These are phyloP conservation scores for Electrophaes corylata DNA, from an alignment of 2,888 invertebrate species.

Conservation along the genomic window DNA sequence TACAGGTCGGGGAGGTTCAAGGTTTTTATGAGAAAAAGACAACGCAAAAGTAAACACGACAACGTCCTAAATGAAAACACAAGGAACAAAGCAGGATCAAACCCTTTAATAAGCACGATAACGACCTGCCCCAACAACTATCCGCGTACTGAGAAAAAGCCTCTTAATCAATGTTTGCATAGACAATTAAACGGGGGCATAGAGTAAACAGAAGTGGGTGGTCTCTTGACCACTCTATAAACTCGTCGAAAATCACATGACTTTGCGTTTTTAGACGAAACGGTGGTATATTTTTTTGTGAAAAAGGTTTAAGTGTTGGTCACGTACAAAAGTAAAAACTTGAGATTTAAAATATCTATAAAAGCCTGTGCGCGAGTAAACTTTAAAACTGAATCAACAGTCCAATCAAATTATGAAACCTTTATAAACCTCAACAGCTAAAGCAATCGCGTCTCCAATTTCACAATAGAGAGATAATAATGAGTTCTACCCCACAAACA, in stretches of 20 bases:
- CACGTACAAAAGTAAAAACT: constrained; percentile 24
- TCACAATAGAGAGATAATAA: constrained; percentile 41
- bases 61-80: constrained; percentile 10
- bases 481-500: constrained; percentile 39
- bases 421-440: neutral
- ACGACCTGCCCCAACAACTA: constrained; percentile 56
- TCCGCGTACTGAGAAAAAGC: constrained; percentile 46
- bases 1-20: too few relatives aligned
- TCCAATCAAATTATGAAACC: neutral
- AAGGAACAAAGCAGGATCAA: constrained; percentile 32
- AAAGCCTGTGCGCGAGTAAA: neutral
- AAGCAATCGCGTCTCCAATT: constrained; percentile 18
- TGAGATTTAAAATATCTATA: constrained; percentile 2
- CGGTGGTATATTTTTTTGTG: constrained; percentile 34
- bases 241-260: constrained; percentile 58
- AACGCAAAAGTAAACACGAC: neutral
- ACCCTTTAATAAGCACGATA: constrained; percentile 27
- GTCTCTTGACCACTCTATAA: constrained; percentile 48
- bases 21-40: too few relatives aligned
- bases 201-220: constrained; percentile 72
- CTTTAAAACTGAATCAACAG: neutral
- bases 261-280: constrained; percentile 53
- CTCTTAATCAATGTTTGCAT: constrained; percentile 71
- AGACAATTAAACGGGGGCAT: constrained; percentile 74
- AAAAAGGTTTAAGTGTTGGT: constrained; percentile 28